These are phyloP conservation scores for Oxygymnocypris stewartii DNA, from an alignment of 2,113 vertebrate species.

Conservation along the genomic window DNA sequence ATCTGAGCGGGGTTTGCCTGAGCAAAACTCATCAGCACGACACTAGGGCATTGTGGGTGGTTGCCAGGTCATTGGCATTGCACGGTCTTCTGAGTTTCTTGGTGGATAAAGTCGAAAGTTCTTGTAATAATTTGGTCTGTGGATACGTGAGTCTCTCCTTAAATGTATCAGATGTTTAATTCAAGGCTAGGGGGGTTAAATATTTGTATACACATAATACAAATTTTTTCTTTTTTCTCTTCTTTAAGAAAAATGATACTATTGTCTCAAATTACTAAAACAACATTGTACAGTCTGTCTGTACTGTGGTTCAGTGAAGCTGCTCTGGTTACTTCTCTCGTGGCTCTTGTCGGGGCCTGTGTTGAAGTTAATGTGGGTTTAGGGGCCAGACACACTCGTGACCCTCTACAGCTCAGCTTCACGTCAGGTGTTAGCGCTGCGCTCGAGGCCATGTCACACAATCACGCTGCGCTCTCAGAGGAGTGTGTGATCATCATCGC, in stretches of 20 bases:
- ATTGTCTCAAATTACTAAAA: not conserved
- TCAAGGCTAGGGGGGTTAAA: not conserved
- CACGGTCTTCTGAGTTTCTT: too few species aligned
- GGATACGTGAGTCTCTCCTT: too few species aligned
- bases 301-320: not conserved
- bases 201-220: not conserved
- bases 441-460: slow-evolving; percentile 11
- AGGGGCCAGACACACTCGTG: not conserved
- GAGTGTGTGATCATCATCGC: not conserved
- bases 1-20: not conserved
- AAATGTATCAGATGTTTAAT: not conserved
- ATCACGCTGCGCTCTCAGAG: not conserved
- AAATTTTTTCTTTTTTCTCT: too few species aligned
- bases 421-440: not conserved
- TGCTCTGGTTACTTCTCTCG: not conserved
- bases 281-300: not conserved
- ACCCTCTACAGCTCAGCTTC: not conserved
- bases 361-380: not conserved
- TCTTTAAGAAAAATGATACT: too few species aligned
- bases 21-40: not conserved
- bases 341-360: not conserved
- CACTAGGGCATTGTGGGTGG: not conserved
- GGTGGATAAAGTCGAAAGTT: too few species aligned
- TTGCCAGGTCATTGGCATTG: not conserved
- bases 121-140: too few species aligned